Percentiles rank a stretch among this genome's conserved stretches.
These are phyloP conservation scores for Distichodus sexfasciatus DNA, from an alignment of 2,797 vertebrate genomes.

Conservation along the genomic window DNA sequence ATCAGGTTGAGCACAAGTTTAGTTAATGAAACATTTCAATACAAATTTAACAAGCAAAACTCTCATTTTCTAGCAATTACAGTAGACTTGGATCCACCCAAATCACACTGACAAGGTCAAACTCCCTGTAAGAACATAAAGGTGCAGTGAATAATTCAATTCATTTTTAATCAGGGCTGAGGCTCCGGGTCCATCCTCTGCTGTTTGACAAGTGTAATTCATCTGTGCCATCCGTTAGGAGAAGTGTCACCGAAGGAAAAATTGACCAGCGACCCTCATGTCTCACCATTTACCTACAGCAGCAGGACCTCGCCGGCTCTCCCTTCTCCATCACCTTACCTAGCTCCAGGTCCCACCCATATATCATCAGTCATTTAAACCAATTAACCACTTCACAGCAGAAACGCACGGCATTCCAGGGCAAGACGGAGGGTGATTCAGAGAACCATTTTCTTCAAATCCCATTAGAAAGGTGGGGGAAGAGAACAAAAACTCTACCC, in stretches of 20 bases:
- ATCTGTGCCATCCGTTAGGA: conserved; percentile 78
- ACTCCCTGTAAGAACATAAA: conserved; percentile 33
- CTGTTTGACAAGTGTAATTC: conserved; percentile 76
- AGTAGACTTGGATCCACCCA: conserved; percentile 19
- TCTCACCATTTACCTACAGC: conserved; percentile 49
- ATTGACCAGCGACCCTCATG: conserved; percentile 68
- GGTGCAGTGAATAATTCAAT: conserved; percentile 46
- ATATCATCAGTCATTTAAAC: conserved; percentile 82
- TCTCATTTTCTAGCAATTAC: conserved; percentile 24
- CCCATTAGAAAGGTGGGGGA: conserved; percentile 75
- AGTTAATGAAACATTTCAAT: no score
- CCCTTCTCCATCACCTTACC: conserved; percentile 65
- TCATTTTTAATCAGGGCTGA: conserved; percentile 54
- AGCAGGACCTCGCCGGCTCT: conserved; percentile 54
- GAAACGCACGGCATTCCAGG: conserved; percentile 70
- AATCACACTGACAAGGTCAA: conserved; percentile 39
- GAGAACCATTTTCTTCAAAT: conserved; percentile 81
- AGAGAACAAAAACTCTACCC: conserved; percentile 57
- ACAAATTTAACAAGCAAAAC: no score
- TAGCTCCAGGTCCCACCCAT: conserved; percentile 63
- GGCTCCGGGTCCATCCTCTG: conserved; percentile 41
- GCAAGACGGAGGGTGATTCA: conserved; percentile 77
- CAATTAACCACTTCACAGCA: conserved; percentile 83
- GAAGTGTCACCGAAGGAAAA: conserved; percentile 76
- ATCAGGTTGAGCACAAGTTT: no score